These are phyloP conservation scores for Syndactyla subalaris DNA, from an alignment of 2,797 vertebrate genomes.

Conservation along the genomic window DNA sequence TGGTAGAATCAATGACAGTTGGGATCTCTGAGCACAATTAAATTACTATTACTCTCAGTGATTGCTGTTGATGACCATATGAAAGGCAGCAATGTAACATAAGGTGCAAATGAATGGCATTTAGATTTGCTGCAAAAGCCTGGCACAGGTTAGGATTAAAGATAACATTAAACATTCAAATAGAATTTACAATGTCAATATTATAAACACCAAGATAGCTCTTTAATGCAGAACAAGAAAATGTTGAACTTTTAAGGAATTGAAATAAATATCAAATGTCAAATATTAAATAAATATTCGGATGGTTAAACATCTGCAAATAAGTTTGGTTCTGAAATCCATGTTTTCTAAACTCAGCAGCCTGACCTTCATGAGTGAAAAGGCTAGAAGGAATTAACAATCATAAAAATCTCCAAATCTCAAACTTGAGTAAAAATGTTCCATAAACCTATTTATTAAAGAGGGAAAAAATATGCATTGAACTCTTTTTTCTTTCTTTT, in stretches of 20 bases:
- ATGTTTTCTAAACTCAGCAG: background rate
- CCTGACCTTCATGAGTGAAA: background rate
- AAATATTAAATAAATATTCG: background rate
- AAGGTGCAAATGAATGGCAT: background rate
- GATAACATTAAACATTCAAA: background rate
- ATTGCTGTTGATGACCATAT: background rate
- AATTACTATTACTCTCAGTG: background rate
- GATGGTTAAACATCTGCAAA: background rate
- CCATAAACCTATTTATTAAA: background rate
- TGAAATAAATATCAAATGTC: background rate
- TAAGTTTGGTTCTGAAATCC: background rate
- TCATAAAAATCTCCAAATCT: background rate
- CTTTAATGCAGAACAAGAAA: background rate
- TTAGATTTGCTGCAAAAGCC: background rate
- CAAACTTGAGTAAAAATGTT: background rate
- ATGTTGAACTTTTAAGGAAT: background rate
- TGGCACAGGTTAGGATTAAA: background rate
- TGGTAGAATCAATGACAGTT: background rate
- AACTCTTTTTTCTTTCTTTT: background rate
- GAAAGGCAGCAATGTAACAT: background rate
- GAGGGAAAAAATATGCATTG: background rate
- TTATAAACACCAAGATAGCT: background rate
- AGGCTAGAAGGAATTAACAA: background rate
- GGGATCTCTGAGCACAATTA: background rate
- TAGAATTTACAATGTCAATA: background rate